Base-by-base conservation (phyloP, 2,113 vertebrate species). In the Montifringilla adamsi region DNA sequence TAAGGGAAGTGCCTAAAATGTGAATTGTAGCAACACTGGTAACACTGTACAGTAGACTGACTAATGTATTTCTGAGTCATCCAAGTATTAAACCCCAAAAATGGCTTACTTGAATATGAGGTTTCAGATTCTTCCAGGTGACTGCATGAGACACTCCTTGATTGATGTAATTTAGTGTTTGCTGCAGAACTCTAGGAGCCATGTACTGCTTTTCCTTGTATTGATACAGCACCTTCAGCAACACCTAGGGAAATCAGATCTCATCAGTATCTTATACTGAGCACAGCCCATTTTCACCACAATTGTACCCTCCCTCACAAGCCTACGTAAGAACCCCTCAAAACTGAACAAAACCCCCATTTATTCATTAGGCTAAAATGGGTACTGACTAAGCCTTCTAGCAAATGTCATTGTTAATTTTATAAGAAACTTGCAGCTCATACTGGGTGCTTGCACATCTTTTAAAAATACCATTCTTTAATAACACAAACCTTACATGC, bases 61-160 rank as follows among this genome's bases (percentile, higher is more conserved):
- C 35, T 67, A 69, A 86, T 6, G 20, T 20, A 94, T 5, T 28
- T 35, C 19, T 70, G 35, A 83, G 11, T 81, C 49, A 93, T 27
- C 1, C 5, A 70, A 63, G 21, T 14, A 82, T 30, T 52, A 88
- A 84, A 90, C 18, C 44, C 55, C 7, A 0, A 76, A 82, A 94
- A 84, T 39, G 13, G 46, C 84, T 98, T 98, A 99, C 99, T 98
- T 99, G 99, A 97, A 99, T 99, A 97, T 99, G 99, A 87, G 98
- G 99, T 94, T 99, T 99, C 90, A 99, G 98, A 97, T 99, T 99
- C 97, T 99, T 99, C 99, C 99, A 99, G 55, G 99, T 99, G 84
- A 99, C 95, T 33, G 99, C 99, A 49, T 99, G 99, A 37, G 99
- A 99, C 90, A 99, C 99, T 89, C 99, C 99, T 98, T 99, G 99